These are phyloP conservation scores for Odontothrips loti DNA, from an alignment of 2,888 invertebrate genomes.

Conservation along the genomic window DNA sequence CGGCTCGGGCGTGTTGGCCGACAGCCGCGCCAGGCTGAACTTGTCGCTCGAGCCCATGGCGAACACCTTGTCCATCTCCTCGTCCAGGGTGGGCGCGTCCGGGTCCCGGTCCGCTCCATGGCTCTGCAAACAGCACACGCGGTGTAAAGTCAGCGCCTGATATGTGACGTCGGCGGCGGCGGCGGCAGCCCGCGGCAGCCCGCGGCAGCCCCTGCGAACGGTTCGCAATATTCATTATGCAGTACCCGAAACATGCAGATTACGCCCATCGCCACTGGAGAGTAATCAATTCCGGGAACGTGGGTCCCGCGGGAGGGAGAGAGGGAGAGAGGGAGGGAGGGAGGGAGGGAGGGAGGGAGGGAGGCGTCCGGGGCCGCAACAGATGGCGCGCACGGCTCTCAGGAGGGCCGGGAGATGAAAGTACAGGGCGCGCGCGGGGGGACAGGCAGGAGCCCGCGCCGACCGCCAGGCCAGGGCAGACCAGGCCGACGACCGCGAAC, in stretches of 20 bases:
- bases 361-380: not conserved
- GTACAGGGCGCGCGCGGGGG: not conserved
- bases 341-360: too few species aligned
- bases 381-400: not conserved
- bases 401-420: not conserved
- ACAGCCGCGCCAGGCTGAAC: slow-evolving; percentile 58
- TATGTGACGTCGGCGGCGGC: not conserved
- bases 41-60: slow-evolving; percentile 59
- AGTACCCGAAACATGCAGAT: not conserved
- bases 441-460: not conserved
- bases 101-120: slow-evolving; percentile 53
- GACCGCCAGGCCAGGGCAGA: too few species aligned
- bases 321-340: too few species aligned
- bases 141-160: not conserved
- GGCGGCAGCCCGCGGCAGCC: not conserved
- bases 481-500: too few species aligned
- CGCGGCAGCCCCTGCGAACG: not conserved
- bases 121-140: not conserved
- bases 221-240: not conserved
- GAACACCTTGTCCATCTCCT: slow-evolving; percentile 85
- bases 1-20: slow-evolving; percentile 45
- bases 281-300: not conserved
- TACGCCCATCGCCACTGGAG: not conserved
- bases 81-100: slow-evolving; percentile 69
- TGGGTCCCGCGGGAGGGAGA: not conserved